Base-by-base conservation (phyloP, 2,888 invertebrate species). In the Tetanocera ferruginea region DNA sequence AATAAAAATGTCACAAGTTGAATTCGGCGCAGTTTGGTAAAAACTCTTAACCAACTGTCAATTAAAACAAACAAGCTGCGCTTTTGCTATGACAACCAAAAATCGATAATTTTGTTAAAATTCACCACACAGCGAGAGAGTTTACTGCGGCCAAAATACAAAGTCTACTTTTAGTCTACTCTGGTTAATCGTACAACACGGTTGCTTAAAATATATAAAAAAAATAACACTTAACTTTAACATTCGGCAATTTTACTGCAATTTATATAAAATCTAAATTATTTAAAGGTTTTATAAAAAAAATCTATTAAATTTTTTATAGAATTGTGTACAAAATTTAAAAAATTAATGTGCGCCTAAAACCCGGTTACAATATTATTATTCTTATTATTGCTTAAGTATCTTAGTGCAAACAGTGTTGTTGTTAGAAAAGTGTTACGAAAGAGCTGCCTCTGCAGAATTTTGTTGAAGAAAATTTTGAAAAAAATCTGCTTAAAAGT, bases 101-200 rank as follows among this genome's bases (percentile, higher is more conserved):
- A 73, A 73, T 73, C 72, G 28, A 73, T 73, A 62, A 37, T 23
- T 11, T 43, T 9, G 5, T 5, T 5, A 2, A 23, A 73, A 73
- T 25, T 73, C 72, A 60, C 72, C 72, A 72, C 72, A 60, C 5
- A 6, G n/a, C n/a, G 8, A 23, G 23, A 11, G 37, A 60, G 60
- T 6, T 11, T 2, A 43, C 11, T 28, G 11, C 6, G 52, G 2
- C 23, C 5, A 51, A 66, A 52, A 31, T 75, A 34, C 52, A 28
- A 31, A 74, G 74, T 19, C 60, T 62, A 62, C 73, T 73, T 73
- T 75, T 75, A 75, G 74, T 75, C 74, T 51, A 8, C 64, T 49
- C 19, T 23, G 66, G 52, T 49, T 51, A 66, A 52, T 64, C 74
- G 31, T 14, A 52, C 28, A 66, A 28, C n/a, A 19, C 74, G 52